A percentile compares a stretch with the other conserved stretches of the same genome.
phyloP scores from a whole-genome alignment of 2,888 invertebrate species.

The Plebejus melissa region DNA sequence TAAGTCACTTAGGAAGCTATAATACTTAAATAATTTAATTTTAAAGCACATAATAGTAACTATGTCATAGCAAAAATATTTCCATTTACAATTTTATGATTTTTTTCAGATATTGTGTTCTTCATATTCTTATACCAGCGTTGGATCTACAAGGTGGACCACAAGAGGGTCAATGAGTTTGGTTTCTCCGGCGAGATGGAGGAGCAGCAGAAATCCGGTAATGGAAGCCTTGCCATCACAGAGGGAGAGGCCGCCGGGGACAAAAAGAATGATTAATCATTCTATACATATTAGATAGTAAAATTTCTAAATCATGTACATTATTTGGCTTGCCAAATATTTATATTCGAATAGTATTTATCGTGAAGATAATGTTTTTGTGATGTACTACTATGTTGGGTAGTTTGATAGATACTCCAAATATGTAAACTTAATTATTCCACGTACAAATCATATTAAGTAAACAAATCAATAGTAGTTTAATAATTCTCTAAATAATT shows the following conservation, averaged over 20 bases:
- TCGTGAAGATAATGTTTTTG: not conserved
- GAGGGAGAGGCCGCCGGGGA: conserved; percentile 54
- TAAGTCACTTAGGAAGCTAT: no score
- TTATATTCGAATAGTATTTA: conserved; percentile 29
- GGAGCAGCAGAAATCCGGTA: conserved; percentile 68
- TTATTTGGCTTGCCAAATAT: conserved; percentile 30
- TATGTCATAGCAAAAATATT: no score
- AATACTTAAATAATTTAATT: no score
- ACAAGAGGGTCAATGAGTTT: conserved; percentile 96
- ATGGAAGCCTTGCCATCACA: conserved; percentile 57
- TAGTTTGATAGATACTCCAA: conserved; percentile 13
- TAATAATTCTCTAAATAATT: not conserved
- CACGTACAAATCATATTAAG: conserved; percentile 24
- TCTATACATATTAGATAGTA: conserved; percentile 37
- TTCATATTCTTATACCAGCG: conserved; percentile 99
- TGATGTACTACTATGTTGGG: conserved; percentile 9
- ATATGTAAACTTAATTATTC: not conserved
- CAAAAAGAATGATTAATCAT: conserved; percentile 69
- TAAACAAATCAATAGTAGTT: conserved; percentile 12
- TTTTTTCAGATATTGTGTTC: conserved; percentile 94
- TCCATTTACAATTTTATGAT: no score
- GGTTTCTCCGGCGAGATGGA: conserved; percentile 98
- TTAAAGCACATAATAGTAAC: no score
- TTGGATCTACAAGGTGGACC: conserved; percentile 99
- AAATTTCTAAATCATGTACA: conserved; percentile 32